A percentile compares a stretch with the other conserved stretches of the same genome.
phyloP scores from a whole-genome alignment of 2,113 vertebrate species.

The Megaceryle maxima region DNA sequence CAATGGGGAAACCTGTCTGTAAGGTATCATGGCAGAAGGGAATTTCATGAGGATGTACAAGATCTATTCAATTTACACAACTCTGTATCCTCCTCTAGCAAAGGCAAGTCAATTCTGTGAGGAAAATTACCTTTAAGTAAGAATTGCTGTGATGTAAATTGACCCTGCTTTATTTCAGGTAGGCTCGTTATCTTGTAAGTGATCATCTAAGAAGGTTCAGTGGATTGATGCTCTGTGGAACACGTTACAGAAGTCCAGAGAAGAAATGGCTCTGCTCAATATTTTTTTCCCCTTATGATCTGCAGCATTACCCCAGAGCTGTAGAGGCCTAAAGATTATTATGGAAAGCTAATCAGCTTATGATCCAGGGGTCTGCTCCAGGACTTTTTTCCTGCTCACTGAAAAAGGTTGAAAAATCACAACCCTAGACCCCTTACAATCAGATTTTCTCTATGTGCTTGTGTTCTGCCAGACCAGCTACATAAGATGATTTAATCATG shows the following conservation, averaged over 20 bases:
- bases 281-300: background rate
- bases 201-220: background rate
- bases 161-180: background rate
- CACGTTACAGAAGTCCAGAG: background rate
- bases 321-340: background rate
- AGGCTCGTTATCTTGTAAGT: background rate
- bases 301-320: background rate
- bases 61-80: background rate
- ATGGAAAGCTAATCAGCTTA: background rate
- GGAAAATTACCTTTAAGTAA: background rate
- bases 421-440: background rate
- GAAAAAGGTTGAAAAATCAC: background rate
- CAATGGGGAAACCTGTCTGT: rapidly evolving
- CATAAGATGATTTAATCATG: background rate
- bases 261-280: background rate
- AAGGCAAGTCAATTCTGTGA: background rate
- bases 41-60: background rate
- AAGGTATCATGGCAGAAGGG: background rate
- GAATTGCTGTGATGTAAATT: background rate
- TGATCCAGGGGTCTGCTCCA: background rate
- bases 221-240: background rate
- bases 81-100: background rate
- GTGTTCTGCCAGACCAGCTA: background rate
- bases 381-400: background rate
- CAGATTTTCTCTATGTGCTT: background rate